phyloP scores from a whole-genome alignment of 2,113 vertebrate genomes.

The Poecilia latipinna region DNA sequence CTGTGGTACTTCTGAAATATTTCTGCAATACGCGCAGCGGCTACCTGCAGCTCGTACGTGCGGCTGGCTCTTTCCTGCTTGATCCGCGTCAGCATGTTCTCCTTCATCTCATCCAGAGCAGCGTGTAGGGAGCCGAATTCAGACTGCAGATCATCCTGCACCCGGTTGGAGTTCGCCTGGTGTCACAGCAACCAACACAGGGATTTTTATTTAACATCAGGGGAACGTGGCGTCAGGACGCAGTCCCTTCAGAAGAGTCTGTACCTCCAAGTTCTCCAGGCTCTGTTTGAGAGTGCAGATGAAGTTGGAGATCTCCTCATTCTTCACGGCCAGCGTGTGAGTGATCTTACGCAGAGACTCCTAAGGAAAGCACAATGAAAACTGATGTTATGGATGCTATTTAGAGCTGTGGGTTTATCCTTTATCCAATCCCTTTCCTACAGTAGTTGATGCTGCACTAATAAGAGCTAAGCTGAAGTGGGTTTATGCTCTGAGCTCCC shows the following conservation, averaged over 20 bases:
- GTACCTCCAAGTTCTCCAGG: slow-evolving; percentile 90
- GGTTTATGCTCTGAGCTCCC: slow-evolving; percentile 26
- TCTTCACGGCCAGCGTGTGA: slow-evolving; percentile 91
- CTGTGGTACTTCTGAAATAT: background rate
- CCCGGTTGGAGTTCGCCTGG: slow-evolving; percentile 86
- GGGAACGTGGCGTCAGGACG: background rate
- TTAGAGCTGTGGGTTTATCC: slow-evolving; percentile 1
- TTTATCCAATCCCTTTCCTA: background rate
- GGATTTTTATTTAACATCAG: background rate
- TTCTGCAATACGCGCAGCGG: background rate
- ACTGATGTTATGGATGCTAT: background rate
- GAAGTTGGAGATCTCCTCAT: slow-evolving; percentile 95
- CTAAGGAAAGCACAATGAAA: slow-evolving; percentile 64
- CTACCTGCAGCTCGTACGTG: slow-evolving; percentile 91
- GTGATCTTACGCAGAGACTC: slow-evolving; percentile 90
- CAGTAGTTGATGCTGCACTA: background rate
- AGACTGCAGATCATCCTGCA: slow-evolving; percentile 87
- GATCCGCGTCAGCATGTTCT: slow-evolving; percentile 91
- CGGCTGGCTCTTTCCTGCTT: slow-evolving; percentile 93
- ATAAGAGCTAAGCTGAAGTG: slow-evolving; percentile 23
- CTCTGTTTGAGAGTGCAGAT: slow-evolving; percentile 90
- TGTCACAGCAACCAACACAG: background rate
- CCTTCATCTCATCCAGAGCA: slow-evolving; percentile 90
- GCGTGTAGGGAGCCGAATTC: slow-evolving; percentile 88
- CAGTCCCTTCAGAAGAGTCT: background rate